Percentiles rank a stretch among this genome's conserved stretches.
phyloP scores from a whole-genome alignment of 2,888 invertebrate species.

The Macrosoma leucophasiata region DNA sequence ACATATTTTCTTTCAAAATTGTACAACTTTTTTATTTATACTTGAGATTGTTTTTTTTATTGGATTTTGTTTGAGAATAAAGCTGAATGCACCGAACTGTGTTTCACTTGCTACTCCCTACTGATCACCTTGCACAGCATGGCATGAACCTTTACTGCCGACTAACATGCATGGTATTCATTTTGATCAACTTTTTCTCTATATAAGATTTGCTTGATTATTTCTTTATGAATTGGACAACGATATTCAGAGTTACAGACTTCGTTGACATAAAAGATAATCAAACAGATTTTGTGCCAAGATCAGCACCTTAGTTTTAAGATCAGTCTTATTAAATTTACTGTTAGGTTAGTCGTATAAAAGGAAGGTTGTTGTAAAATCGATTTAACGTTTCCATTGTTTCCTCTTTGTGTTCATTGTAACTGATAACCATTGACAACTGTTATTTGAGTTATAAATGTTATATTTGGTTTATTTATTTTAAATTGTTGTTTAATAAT shows the following conservation, averaged over 20 bases:
- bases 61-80: slow-evolving; percentile 61
- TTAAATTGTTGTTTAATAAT: slow-evolving; percentile 64
- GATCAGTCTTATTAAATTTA: too few species aligned
- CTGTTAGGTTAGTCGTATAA: too few species aligned
- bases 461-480: slow-evolving; percentile 33
- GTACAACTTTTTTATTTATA: slow-evolving; percentile 49
- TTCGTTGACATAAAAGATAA: too few species aligned
- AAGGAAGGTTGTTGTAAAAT: too few species aligned
- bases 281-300: too few species aligned
- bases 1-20: slow-evolving; percentile 51
- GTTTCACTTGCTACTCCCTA: slow-evolving; percentile 70
- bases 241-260: too few species aligned
- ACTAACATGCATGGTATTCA: slow-evolving; percentile 57
- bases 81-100: slow-evolving; percentile 70
- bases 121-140: slow-evolving; percentile 63
- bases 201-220: slow-evolving; percentile 31
- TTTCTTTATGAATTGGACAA: too few species aligned
- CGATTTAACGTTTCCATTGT: too few species aligned
- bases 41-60: slow-evolving; percentile 47
- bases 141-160: slow-evolving; percentile 55
- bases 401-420: too few species aligned
- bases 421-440: background rate
- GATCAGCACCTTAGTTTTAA: too few species aligned
- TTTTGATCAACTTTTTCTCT: slow-evolving; percentile 6
- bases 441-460: background rate